Evolutionary conservation across 1,140 invertebrate genomes (phyloP), one percentile per base, ranked within the genome.

Genomic region (Choristoneura fumiferana): DNA sequence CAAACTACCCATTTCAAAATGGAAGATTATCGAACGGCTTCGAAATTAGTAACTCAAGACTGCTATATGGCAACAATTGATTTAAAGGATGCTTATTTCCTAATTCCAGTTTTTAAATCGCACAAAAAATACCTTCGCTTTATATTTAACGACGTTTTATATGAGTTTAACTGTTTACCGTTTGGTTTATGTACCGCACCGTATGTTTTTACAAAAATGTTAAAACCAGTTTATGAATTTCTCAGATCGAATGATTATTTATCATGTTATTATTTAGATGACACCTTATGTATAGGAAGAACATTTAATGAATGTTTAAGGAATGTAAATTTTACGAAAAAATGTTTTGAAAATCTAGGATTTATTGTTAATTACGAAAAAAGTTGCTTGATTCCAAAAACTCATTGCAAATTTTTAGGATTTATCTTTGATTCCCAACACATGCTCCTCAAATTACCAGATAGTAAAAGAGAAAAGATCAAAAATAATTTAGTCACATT

Each of bases 201-300:
- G 0, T 63, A 37, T 18, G 57, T 63, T 36, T 63, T 63, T 9
- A 63, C 56, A 0, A 63, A 63, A 40, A 15, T 63, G 9, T 13
- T 63, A 1, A 63, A 58, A 55, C 61, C 61, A 8, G 22, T 63
- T 29, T n/a, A 55, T 12, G 5, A 45, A 10, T 49, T 55, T 13
- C 18, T 63, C 15, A 37, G 61, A 34, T 8, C 10, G n/a, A n/a
- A 18, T 39, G 49, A 38, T 36, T 38, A 12, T 34, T 22, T 58
- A n/a, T 54, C 38, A 13, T 22, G 57, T 6, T 36, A 35, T 18
- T 62, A 62, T 33, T 14, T 62, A n/a, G 58, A 60, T 14, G 52
- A 60, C 12, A 45, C 55, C 35, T 36, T 55, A 8, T 60, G 53
- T 29, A 17, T 60, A 13, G 52, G 39, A 10, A 22, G 6, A 1